Base-by-base conservation (phyloP, 2,797 vertebrate species). In the Urophycis tenuis region DNA sequence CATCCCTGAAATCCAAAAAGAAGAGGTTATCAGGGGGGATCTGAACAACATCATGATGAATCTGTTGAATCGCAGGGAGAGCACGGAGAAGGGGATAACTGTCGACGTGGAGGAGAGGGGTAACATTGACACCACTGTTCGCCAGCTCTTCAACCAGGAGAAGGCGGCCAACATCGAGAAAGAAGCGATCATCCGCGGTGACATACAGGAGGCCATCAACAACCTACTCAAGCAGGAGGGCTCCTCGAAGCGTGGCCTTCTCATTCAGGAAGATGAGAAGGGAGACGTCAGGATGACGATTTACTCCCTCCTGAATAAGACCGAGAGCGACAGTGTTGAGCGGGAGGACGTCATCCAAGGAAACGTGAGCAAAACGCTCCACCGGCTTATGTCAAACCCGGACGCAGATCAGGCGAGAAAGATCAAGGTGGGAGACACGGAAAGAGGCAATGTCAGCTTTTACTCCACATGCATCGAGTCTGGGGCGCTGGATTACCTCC, bases 401-500 rank as follows among this genome's bases (percentile, higher is more conserved):
- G 90, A 89, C 15, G 88, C 85, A 29, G 92, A 94, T 76, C 89
- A 89, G 17, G 80, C 90, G 0, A 93, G 92, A 83, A 95, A 76
- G 82, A 93, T 94, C 78, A 91, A 87, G 85, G 88, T 97, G 0
- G 91, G 88, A 73, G 94, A 95, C 22, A 92, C 82, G 0, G 96
- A 98, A 76, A 94, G 95, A 35, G 96, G 96, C 3, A 98, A 97
- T 64, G 96, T 98, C 76, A 96, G 95, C 83, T 97, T 98, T 89
- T 97, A 96, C 82, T 95, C 95, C 64, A 97, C 95, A 0, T 97
- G 96, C 84, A 97, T 98, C 73, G 96, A 98, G 90, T 95, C 94
- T 0, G 96, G 96, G 75, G 96, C 95, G 3, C 83, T 97, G 85
- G 95, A 97, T 83, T 97, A 96, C 87, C 91, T 98, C 76, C 95